Evolutionary conservation across 2,113 vertebrate genomes (phyloP).

Genomic region (Phrynosoma platyrhinos): DNA sequence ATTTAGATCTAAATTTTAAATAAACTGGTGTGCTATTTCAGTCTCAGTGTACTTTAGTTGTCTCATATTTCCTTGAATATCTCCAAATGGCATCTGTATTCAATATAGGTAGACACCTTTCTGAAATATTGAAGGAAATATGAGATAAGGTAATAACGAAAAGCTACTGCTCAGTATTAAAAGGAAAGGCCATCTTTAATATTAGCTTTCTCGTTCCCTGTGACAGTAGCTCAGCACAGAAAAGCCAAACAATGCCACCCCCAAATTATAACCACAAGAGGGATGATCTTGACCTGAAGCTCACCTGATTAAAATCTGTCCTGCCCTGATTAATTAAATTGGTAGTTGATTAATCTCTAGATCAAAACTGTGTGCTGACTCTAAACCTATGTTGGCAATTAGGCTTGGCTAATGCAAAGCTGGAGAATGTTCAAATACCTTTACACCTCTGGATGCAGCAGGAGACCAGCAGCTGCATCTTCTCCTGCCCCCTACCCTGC

Average conservation of each 20-base stretch:
- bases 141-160: conserved; percentile 29
- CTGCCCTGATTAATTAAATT: conserved; percentile 4
- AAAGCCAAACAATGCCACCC: too few relatives aligned
- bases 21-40: background rate
- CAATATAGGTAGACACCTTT: conserved; percentile 3
- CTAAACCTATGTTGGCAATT: background rate
- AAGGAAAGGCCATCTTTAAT: conserved; percentile 9
- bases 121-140: conserved; percentile 16
- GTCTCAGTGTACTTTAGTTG: background rate
- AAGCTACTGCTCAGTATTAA: conserved; percentile 19
- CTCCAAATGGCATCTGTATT: conserved; percentile 3
- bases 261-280: background rate
- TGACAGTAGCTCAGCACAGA: background rate
- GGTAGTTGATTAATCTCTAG: background rate
- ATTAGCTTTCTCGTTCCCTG: conserved; percentile 3
- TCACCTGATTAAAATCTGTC: background rate
- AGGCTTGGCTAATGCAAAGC: background rate
- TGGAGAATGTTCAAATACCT: background rate
- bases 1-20: background rate
- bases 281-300: background rate
- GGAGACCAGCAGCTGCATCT: background rate
- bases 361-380: background rate
- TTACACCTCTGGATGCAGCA: background rate
- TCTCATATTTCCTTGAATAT: conserved; percentile 9
- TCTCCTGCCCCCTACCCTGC: background rate